Percentiles rank a stretch among this genome's conserved stretches.
phyloP scores from a whole-genome alignment of 2,888 invertebrate species.

The Drosophila kambysellisi region DNA sequence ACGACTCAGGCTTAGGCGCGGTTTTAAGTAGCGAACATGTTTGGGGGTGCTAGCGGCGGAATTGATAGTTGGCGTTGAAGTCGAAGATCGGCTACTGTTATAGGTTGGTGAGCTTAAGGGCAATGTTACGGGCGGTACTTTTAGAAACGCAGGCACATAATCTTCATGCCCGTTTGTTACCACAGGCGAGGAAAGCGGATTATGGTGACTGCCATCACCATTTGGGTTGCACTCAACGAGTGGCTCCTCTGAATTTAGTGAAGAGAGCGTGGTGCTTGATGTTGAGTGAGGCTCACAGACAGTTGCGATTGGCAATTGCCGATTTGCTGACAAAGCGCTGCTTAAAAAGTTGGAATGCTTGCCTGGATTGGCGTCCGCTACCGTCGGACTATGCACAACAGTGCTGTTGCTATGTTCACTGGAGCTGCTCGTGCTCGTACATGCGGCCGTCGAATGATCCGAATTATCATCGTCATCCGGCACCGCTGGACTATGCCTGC shows the following conservation, averaged over 20 bases:
- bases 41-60: slow-evolving; percentile 84
- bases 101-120: slow-evolving; percentile 79
- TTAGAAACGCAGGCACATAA: slow-evolving; percentile 78
- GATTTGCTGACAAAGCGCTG: slow-evolving; percentile 2
- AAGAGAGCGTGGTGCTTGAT: slow-evolving; percentile 21
- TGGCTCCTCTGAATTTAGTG: slow-evolving; percentile 50
- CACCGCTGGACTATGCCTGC: slow-evolving; percentile 23
- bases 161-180: slow-evolving; percentile 48
- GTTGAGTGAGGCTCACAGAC: slow-evolving; percentile 13
- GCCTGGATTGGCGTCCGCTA: slow-evolving; percentile 42
- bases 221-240: slow-evolving; percentile 32
- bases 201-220: slow-evolving; percentile 29
- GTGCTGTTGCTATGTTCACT: slow-evolving; percentile 83
- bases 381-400: slow-evolving; percentile 80
- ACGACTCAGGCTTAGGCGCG: slow-evolving; percentile 84
- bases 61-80: slow-evolving; percentile 62
- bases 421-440: slow-evolving; percentile 83
- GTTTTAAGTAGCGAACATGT: slow-evolving; percentile 83
- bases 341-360: slow-evolving; percentile 9
- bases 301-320: neutral
- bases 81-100: slow-evolving; percentile 20
- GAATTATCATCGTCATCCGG: slow-evolving; percentile 81
- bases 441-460: slow-evolving; percentile 81
- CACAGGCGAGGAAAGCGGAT: slow-evolving; percentile 61
- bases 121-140: slow-evolving; percentile 79